Evolutionary conservation across 2,888 invertebrate species (phyloP), one percentile per base, ranked within the genome.

Genomic region (Papilio demoleus): DNA sequence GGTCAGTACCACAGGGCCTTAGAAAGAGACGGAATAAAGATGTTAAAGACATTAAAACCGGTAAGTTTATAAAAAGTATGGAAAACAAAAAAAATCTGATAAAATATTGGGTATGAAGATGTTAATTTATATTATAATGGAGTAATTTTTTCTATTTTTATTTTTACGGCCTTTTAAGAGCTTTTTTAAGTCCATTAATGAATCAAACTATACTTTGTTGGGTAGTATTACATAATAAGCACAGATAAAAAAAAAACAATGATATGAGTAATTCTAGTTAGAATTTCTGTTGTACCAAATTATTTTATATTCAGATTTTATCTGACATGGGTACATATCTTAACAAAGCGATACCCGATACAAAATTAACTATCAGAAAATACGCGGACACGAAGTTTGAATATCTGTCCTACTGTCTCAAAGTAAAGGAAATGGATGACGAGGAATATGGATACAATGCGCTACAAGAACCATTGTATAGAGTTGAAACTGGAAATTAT

Each of bases 341-440:
- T 0, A 96, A 98, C 85, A 99, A 99, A 89, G 99, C 99, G 0
- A 99, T 99, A 78, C 99, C 99, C 0, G 99, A 99, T 84, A 99
- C 99, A 0, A 96, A 98, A 79, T 90, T 99, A 38, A 99, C 99
- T 0, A 98, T 99, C 47, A 97, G 97, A 76, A 99, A 99, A 81
- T 99, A 99, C 86, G 97, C 99, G 0, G 99, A 99, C 88, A 97
- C 98, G 0, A 99, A 99, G 88, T 99, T 99, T 86, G 99, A 99
- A 81, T 99, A 99, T 85, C 92, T 99, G 67, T 99, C 99, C 0
- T 99, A 99, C 85, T 99, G 99, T 81, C 93, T 99, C 68, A 99
- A 99, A 92, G 98, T 99, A 0, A 99, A 99, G 85, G 99, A 99
- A 88, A 97, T 99, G 97, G 99, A 99, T 77, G 99, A 99, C 81